Conservation (phyloP, 2,113 vertebrate genomes). For the mouse (Mus musculus) region GRCm39 chr15:76896001-76896500, state of each 20-base stretch:
- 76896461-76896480: neutral
- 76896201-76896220: neutral
- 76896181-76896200: neutral
- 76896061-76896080: neutral
- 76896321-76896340: neutral
- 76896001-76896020: neutral
- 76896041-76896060: neutral
- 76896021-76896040: neutral
- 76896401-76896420: fast-evolving
- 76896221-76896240: neutral
- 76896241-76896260: neutral
- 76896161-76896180: neutral
- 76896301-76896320: no score
- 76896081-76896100: neutral
- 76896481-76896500: fast-evolving
- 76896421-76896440: neutral
- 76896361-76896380: no score
- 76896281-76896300: no score
- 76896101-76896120: neutral
- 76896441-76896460: neutral
- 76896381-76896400: no score
- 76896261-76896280: no score
- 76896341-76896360: neutral
- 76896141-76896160: neutral
- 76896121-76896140: neutral